phyloP scores from a whole-genome alignment of 2,113 vertebrate species.

The Ceyx cyanopectus region DNA sequence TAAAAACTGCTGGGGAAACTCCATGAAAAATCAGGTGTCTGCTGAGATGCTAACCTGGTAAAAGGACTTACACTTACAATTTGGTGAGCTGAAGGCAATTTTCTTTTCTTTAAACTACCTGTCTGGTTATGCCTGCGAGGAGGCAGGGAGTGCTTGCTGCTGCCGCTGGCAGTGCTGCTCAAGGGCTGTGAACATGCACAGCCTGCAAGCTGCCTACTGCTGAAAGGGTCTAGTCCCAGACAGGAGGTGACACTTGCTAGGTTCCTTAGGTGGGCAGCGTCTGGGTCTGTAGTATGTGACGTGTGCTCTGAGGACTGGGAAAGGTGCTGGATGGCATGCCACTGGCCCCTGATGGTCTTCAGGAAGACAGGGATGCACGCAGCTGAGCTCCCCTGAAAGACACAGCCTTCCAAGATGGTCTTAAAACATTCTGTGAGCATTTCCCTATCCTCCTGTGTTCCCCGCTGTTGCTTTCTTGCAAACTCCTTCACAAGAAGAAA shows the following conservation, averaged over 20 bases:
- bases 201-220: rapidly evolving
- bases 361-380: background rate
- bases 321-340: background rate
- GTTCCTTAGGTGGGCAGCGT: background rate
- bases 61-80: background rate
- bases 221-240: background rate
- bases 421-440: background rate
- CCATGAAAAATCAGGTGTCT: background rate
- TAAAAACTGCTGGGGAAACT: background rate
- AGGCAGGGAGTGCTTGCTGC: background rate
- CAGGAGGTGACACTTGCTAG: background rate
- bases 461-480: background rate
- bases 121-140: background rate
- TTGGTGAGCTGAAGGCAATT: background rate
- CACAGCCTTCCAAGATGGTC: background rate
- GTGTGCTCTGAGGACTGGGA: background rate
- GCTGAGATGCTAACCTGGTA: background rate
- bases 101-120: background rate
- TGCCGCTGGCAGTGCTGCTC: background rate
- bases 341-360: background rate
- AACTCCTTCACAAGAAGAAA: background rate
- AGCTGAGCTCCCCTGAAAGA: background rate
- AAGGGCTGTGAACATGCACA: background rate
- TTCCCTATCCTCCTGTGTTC: background rate
- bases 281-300: background rate